Evolutionary conservation across 2,113 vertebrate genomes (phyloP).

Genomic region (Zapus hudsonius): DNA sequence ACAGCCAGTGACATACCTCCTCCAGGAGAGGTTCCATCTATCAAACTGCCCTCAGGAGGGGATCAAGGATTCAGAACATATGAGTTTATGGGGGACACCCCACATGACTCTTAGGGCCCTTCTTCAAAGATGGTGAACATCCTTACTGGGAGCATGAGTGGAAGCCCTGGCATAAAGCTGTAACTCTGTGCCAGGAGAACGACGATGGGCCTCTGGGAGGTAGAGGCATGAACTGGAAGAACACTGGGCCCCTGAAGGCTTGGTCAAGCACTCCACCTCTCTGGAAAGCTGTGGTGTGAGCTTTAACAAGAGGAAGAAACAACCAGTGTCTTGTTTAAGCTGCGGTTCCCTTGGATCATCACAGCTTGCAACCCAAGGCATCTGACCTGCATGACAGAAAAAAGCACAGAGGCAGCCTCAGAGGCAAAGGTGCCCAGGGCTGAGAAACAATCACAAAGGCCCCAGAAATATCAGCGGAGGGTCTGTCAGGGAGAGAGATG

Average conservation of each 20-base stretch:
- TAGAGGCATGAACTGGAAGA: background rate
- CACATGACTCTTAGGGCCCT: background rate
- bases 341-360: background rate
- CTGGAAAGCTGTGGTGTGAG: background rate
- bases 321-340: background rate
- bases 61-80: too few species aligned
- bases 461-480: background rate
- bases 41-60: too few species aligned
- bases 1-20: too few species aligned
- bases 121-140: background rate
- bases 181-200: background rate
- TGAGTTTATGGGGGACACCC: too few species aligned
- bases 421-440: background rate
- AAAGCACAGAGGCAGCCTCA: background rate
- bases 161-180: background rate
- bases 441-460: background rate
- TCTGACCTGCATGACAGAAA: background rate
- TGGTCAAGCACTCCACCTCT: background rate
- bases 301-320: background rate
- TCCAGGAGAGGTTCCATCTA: too few species aligned
- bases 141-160: background rate
- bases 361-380: background rate
- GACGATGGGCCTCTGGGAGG: background rate
- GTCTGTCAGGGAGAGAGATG: background rate
- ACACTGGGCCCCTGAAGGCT: background rate